Base-by-base conservation (phyloP, 92 coral and sea anemone genomes). In the Chrysogorgia sp. region DNA sequence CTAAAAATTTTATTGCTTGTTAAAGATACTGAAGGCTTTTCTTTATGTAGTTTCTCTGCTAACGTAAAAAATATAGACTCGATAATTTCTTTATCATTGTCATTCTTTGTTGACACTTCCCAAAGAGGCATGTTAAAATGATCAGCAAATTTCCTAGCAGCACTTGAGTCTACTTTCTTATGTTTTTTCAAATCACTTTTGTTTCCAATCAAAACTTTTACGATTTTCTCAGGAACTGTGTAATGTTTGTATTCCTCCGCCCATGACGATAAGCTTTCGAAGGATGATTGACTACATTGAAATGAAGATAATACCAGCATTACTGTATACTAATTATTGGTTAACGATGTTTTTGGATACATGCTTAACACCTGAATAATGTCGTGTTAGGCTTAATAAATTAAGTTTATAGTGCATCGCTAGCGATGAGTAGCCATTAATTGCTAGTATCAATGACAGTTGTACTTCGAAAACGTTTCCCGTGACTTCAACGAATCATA, bases 51-150 rank as follows among this genome's bases (percentile, higher is more conserved):
- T 82, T 91, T 96, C 69, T 89, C 92, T 21, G 96, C 88, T 31
- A 96, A 64, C 1, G 97, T 89, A 29, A 88, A 66, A 88, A 96
- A 96, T 50, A 96, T 96, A 32, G 97, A 81, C 47, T 96, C 82
- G 45, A 96, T 96, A 15, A 88, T 89, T 48, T 69, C 86, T 49
- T 89, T 80, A 61, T 96, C 99, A 10, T 77, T 89, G 57, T 96
- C 97, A 84, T 91, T 84, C 77, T 96, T 96, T 43, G 96, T 89
- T 10, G 99, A 96, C 55, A 96, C 86, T 75, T 96, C 99, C 93
- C 97, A 91, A 66, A 96, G 78, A 2, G 97, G 92, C 99, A 96
- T 96, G 30, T 52, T 81, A 76, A 90, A 92, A 19, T 40, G 32
- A 63, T 92, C 96, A 23, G 99, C 99, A 89, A 96, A 96, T 72